These are phyloP conservation scores for Coleophora deauratella DNA, from an alignment of 2,888 invertebrate species.

Conservation along the genomic window DNA sequence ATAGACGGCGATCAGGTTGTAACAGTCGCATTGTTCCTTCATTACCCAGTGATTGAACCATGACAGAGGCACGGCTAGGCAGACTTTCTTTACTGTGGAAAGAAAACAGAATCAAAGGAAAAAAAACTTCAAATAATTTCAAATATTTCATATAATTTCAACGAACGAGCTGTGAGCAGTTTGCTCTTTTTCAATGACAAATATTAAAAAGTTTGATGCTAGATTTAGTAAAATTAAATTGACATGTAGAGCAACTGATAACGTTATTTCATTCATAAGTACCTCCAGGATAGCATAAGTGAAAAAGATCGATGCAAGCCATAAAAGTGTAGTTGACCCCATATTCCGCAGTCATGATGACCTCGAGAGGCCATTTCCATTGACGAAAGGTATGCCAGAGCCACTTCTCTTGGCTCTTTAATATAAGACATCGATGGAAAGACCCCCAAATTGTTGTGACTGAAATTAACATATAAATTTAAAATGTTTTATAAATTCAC, in stretches of 20 bases:
- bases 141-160: no score
- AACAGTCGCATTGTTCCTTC: conserved; percentile 39
- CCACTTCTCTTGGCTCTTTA: conserved; percentile 30
- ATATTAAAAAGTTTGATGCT: no score
- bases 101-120: neutral
- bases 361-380: conserved; percentile 53
- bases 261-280: neutral
- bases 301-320: conserved; percentile 47
- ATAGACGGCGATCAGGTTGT: conserved; percentile 30
- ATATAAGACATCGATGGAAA: conserved; percentile 50
- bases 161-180: no score
- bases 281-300: conserved; percentile 59
- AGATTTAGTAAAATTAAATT: no score
- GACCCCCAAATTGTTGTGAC: conserved; percentile 49
- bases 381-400: conserved; percentile 31
- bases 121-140: no score
- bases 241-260: no score
- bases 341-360: conserved; percentile 33
- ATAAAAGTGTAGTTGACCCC: conserved; percentile 39
- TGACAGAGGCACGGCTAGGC: conserved; percentile 45
- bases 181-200: no score
- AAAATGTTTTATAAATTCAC: no score
- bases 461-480: conserved; percentile 17
- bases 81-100: conserved; percentile 32
- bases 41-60: conserved; percentile 39